These are phyloP conservation scores for Piezodorus guildinii DNA, from an alignment of 1,140 invertebrate genomes.

Conservation along the genomic window DNA sequence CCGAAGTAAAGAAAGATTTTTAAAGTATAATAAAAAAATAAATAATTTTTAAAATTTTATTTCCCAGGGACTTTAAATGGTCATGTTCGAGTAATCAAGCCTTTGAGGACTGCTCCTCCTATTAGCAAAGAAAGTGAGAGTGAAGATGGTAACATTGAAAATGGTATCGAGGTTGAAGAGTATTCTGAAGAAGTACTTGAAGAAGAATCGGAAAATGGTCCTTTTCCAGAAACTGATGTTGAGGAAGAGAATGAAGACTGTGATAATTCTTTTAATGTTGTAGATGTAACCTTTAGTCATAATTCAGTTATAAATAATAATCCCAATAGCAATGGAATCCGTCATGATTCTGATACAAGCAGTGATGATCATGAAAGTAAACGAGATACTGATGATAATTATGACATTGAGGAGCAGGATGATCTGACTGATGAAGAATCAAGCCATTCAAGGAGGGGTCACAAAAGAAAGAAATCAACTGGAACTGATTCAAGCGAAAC, in stretches of 20 bases:
- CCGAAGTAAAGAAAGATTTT: no score
- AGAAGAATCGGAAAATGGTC: constrained; percentile 6
- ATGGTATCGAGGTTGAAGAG: constrained; percentile 26
- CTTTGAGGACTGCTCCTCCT: background rate
- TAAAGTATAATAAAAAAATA: no score
- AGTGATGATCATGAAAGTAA: background rate
- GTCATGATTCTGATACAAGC: background rate
- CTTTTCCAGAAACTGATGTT: constrained; percentile 25
- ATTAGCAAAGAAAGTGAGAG: constrained; percentile 27
- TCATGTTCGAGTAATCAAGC: constrained; percentile 9
- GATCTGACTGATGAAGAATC: constrained; percentile 4
- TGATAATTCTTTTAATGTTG: background rate
- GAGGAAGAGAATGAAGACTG: constrained; percentile 18
- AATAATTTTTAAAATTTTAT: constrained; percentile 13
- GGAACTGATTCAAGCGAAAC: background rate
- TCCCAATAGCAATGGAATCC: background rate
- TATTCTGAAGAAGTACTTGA: constrained; percentile 20
- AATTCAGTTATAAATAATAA: background rate
- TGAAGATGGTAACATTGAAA: constrained; percentile 15
- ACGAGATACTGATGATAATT: constrained; percentile 4
- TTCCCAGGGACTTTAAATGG: constrained; percentile 31
- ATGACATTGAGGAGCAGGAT: background rate
- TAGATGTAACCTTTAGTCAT: background rate
- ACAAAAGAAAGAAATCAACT: background rate
- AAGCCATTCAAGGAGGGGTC: background rate